Percentiles rank a stretch among this genome's conserved stretches.
Evolutionary conservation across 2,797 vertebrate species (phyloP).

Genomic region (Stomatorhinus walkeri): DNA sequence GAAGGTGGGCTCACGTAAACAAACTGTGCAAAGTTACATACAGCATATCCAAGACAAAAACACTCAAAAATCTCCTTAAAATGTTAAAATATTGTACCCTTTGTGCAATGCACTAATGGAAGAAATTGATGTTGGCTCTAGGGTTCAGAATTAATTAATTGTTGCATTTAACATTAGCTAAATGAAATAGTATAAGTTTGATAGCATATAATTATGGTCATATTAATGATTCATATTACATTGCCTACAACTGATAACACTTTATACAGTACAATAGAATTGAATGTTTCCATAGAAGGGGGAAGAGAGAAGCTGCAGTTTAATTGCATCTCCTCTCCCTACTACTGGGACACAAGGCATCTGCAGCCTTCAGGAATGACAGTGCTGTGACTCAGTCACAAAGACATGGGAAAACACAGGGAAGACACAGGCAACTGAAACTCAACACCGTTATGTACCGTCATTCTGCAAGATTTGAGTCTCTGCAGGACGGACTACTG

Average conservation of each 20-base stretch:
- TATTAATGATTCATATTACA: constrained; percentile 46
- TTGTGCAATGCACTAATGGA: constrained; percentile 60
- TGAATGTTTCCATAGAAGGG: constrained; percentile 1
- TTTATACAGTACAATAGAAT: constrained; percentile 10
- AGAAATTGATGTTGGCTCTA: constrained; percentile 64
- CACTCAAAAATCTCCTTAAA: constrained; percentile 32
- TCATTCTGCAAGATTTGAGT: background rate
- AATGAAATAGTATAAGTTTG: constrained; percentile 52
- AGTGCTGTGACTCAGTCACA: constrained; percentile 13
- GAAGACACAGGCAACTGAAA: background rate
- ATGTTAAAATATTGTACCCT: constrained; percentile 46
- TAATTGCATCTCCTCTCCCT: background rate
- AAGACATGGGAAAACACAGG: constrained; percentile 2
- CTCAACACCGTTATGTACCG: background rate
- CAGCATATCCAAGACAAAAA: constrained; percentile 29
- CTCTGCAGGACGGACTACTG: background rate
- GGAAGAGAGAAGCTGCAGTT: background rate
- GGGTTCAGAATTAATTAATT: constrained; percentile 60
- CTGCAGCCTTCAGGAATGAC: constrained; percentile 21
- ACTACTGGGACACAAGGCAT: background rate
- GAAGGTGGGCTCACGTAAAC: background rate
- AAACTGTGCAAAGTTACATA: background rate
- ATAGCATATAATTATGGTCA: constrained; percentile 44
- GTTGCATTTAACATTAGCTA: constrained; percentile 62
- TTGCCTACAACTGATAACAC: constrained; percentile 29